phyloP scores from a whole-genome alignment of 2,888 invertebrate genomes.

The Elmis aenea region DNA sequence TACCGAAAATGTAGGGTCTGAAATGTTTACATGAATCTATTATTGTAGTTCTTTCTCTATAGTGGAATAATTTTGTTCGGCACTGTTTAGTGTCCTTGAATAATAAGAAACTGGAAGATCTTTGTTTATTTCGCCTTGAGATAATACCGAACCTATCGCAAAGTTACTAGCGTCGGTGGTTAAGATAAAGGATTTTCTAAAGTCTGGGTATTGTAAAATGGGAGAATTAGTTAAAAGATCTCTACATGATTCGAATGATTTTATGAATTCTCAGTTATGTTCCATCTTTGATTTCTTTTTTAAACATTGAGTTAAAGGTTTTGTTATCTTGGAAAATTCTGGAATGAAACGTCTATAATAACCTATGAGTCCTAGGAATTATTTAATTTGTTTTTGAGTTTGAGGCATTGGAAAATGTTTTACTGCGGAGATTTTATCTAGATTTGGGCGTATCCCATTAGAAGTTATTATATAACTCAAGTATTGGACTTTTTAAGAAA shows the following conservation, averaged over 20 bases:
- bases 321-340: slow-evolving; percentile 3
- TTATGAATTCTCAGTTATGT: slow-evolving; percentile 4
- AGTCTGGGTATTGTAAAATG: slow-evolving; percentile 19
- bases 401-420: slow-evolving; percentile 2
- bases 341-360: slow-evolving; percentile 6
- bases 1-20: too few relatives aligned
- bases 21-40: too few relatives aligned
- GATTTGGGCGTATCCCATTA: slow-evolving; percentile 1
- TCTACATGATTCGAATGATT: slow-evolving; percentile 3
- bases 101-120: too few relatives aligned
- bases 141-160: too few relatives aligned
- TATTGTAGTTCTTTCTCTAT: too few relatives aligned
- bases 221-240: slow-evolving; percentile 9
- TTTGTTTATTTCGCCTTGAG: too few relatives aligned
- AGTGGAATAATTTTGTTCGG: too few relatives aligned
- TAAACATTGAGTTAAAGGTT: slow-evolving; percentile 3
- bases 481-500: slow-evolving; percentile 4
- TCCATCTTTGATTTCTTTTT: slow-evolving; percentile 4
- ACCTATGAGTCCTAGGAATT: slow-evolving; percentile 4
- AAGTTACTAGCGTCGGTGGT: slow-evolving; percentile 16
- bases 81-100: too few relatives aligned
- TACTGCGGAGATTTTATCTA: slow-evolving; percentile 1
- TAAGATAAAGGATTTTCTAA: slow-evolving; percentile 14
- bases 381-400: slow-evolving; percentile 4
- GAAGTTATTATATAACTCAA: slow-evolving; percentile 2